A percentile compares a stretch with the other conserved stretches of the same genome.
Evolutionary conservation across 2,113 vertebrate genomes (phyloP).

Genomic region (Oenanthe oenanthe): DNA sequence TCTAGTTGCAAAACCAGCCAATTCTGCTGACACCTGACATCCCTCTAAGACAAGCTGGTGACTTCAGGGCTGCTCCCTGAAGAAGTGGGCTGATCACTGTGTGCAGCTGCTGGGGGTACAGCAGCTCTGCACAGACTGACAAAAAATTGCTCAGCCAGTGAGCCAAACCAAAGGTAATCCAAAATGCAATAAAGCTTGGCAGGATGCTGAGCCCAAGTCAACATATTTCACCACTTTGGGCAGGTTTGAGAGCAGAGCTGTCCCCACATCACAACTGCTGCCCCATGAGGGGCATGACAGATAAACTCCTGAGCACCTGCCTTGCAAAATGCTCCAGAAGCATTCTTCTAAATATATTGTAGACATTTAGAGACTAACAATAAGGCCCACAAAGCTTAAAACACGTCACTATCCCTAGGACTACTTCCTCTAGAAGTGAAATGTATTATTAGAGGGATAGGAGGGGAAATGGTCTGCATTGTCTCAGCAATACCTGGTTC

Average conservation of each 20-base stretch:
- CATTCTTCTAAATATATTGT: not conserved
- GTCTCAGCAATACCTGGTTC: constrained; percentile 58
- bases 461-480: constrained; percentile 40
- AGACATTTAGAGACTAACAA: not conserved
- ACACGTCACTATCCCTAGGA: constrained; percentile 16
- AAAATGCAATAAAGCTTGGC: not conserved
- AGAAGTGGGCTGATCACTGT: not conserved
- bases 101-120: not conserved
- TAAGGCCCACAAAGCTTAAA: not conserved
- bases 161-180: not conserved
- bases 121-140: not conserved
- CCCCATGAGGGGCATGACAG: accelerated
- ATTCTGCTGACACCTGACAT: not conserved
- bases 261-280: not conserved
- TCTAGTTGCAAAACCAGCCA: not conserved
- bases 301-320: accelerated
- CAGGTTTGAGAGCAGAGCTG: not conserved
- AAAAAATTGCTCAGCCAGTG: not conserved
- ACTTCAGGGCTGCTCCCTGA: not conserved
- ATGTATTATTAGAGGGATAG: not conserved
- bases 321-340: not conserved
- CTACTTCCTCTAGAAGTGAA: constrained; percentile 37
- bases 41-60: not conserved
- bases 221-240: not conserved
- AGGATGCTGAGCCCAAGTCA: not conserved